A percentile compares a stretch with the other conserved stretches of the same genome.
Evolutionary conservation across 2,888 invertebrate genomes (phyloP).

Genomic region (Drosophila seclusa): DNA sequence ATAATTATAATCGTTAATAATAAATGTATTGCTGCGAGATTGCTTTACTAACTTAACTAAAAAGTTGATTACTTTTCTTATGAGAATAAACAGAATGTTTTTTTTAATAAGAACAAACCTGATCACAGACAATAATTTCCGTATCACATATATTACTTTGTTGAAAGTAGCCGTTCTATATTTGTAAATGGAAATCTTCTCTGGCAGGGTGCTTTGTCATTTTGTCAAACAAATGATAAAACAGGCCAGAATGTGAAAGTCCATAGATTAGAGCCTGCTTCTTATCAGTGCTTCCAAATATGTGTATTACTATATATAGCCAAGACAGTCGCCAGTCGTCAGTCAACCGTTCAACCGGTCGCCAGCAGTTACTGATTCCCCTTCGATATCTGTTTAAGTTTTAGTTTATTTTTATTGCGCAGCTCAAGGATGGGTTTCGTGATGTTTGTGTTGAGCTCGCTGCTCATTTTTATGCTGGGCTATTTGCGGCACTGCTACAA

Average conservation of each 20-base stretch:
- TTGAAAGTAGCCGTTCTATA: neutral
- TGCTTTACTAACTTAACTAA: neutral
- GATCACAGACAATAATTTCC: neutral
- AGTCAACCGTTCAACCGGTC: neutral
- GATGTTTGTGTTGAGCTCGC: constrained; percentile 45
- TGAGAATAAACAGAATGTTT: neutral
- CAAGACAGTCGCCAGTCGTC: neutral
- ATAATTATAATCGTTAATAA: neutral
- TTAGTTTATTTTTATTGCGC: neutral
- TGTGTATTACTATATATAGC: neutral
- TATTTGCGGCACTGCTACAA: constrained; percentile 57
- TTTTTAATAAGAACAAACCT: neutral
- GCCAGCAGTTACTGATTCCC: neutral
- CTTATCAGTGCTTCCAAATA: constrained; percentile 18
- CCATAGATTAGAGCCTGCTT: neutral
- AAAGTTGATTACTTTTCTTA: neutral
- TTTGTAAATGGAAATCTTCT: neutral
- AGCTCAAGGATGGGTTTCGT: constrained; percentile 53
- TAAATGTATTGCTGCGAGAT: neutral
- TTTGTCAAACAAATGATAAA: constrained; percentile 16
- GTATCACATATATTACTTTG: neutral
- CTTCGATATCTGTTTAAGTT: neutral
- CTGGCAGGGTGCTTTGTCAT: neutral
- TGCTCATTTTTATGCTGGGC: constrained; percentile 50
- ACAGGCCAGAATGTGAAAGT: fast-evolving